These are phyloP conservation scores for Ectobius pallidus DNA, from an alignment of 2,888 invertebrate genomes.

Conservation along the genomic window DNA sequence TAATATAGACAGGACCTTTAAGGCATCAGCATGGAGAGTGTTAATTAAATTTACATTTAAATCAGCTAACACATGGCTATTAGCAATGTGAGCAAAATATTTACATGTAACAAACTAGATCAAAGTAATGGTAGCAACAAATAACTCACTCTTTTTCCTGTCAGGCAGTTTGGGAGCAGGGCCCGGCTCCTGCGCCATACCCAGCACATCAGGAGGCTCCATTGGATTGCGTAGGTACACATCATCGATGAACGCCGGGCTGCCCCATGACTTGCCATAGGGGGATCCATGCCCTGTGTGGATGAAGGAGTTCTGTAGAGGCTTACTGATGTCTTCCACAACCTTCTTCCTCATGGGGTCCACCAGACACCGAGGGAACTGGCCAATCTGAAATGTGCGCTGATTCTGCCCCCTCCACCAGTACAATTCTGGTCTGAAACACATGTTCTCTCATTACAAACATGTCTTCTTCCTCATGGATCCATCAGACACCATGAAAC, in stretches of 20 bases:
- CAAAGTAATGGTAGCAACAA: no score
- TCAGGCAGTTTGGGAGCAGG: slow-evolving; percentile 54
- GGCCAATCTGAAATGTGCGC: slow-evolving; percentile 84
- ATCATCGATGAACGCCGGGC: slow-evolving; percentile 78
- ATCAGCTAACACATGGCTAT: no score
- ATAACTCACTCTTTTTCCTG: slow-evolving; percentile 52
- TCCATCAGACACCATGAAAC: no score
- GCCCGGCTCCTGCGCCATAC: slow-evolving; percentile 52
- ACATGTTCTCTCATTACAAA: neutral
- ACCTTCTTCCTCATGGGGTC: slow-evolving; percentile 73
- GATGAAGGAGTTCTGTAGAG: slow-evolving; percentile 80
- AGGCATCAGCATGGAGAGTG: no score
- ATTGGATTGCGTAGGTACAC: slow-evolving; percentile 78
- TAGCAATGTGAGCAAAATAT: no score
- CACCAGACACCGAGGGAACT: slow-evolving; percentile 82
- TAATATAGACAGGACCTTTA: no score
- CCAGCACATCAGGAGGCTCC: slow-evolving; percentile 70
- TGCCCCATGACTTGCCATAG: slow-evolving; percentile 84
- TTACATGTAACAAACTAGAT: no score
- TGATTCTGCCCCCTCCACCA: slow-evolving; percentile 98
- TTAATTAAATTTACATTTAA: no score
- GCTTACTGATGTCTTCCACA: slow-evolving; percentile 77
- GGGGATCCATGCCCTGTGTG: slow-evolving; percentile 79
- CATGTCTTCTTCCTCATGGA: neutral
- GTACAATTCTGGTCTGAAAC: slow-evolving; percentile 75